phyloP scores from a whole-genome alignment of 2,113 vertebrate genomes.

The Cyprinodon variegatus region DNA sequence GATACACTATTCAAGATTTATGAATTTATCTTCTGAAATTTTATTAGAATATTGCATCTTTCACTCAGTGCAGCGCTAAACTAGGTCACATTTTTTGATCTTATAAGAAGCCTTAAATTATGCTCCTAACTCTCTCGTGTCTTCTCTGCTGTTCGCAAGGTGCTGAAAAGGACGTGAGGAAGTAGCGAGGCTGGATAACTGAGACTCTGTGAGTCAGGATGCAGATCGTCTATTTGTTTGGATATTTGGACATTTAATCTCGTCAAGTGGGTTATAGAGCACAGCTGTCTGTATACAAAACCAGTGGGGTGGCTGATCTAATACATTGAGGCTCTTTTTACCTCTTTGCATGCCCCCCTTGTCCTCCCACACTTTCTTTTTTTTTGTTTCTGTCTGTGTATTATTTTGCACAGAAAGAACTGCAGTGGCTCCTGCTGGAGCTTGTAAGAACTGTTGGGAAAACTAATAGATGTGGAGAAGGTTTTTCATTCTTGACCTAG shows the following conservation, averaged over 20 bases:
- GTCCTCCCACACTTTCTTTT: not conserved
- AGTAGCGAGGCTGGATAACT: slow-evolving; percentile 29
- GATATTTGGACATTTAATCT: slow-evolving; percentile 75
- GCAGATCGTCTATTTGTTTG: slow-evolving; percentile 74
- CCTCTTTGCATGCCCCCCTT: slow-evolving; percentile 35
- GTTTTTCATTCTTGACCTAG: slow-evolving; percentile 60
- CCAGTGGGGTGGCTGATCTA: slow-evolving; percentile 72
- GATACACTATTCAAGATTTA: slow-evolving; percentile 43
- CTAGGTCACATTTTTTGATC: slow-evolving; percentile 72
- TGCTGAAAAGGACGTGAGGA: slow-evolving; percentile 29
- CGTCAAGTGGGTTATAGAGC: slow-evolving; percentile 75
- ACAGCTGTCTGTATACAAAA: slow-evolving; percentile 73
- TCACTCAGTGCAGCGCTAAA: slow-evolving; percentile 48
- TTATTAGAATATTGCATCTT: slow-evolving; percentile 53
- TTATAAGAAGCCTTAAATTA: slow-evolving; percentile 65
- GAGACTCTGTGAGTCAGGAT: slow-evolving; percentile 48
- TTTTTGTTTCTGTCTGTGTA: slow-evolving; percentile 8
- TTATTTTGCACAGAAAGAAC: slow-evolving; percentile 27
- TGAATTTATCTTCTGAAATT: slow-evolving; percentile 41
- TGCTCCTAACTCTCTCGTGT: slow-evolving; percentile 40
- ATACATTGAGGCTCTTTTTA: slow-evolving; percentile 66
- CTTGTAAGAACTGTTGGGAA: slow-evolving; percentile 29
- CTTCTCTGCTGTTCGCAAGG: slow-evolving; percentile 58
- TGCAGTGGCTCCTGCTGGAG: slow-evolving; percentile 72
- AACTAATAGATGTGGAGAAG: slow-evolving; percentile 12